Percentiles rank a stretch among this genome's conserved stretches.
phyloP scores from a whole-genome alignment of 2,888 invertebrate genomes.

The Cheilosia vernalis region DNA sequence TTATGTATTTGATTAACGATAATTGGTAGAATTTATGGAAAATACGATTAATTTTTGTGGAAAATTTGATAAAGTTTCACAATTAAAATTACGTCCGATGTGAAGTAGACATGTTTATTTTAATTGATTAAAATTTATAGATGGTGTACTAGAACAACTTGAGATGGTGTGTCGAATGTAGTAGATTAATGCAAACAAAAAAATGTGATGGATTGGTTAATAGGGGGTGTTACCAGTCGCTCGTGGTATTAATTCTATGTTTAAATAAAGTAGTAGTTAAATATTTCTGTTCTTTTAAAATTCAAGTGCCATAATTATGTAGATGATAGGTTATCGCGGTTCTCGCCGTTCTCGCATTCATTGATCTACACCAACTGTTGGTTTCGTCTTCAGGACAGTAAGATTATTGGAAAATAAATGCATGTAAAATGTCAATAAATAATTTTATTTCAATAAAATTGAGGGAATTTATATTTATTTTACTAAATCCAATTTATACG shows the following conservation, averaged over 20 bases:
- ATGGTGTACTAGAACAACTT: slow-evolving; percentile 47
- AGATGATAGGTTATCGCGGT: too few species aligned
- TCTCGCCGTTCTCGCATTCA: too few species aligned
- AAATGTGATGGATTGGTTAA: slow-evolving; percentile 47
- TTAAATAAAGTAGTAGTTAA: background rate
- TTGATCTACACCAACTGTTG: too few species aligned
- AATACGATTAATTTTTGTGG: slow-evolving; percentile 58
- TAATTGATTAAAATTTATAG: slow-evolving; percentile 76
- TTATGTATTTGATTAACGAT: slow-evolving; percentile 48
- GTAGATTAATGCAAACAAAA: slow-evolving; percentile 51
- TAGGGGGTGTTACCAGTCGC: slow-evolving; percentile 23
- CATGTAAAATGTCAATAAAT: too few species aligned
- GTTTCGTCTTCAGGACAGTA: too few species aligned
- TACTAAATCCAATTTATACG: too few species aligned
- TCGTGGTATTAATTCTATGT: slow-evolving; percentile 9
- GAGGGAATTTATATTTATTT: too few species aligned
- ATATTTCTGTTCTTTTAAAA: too few species aligned
- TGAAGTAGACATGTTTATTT: slow-evolving; percentile 77
- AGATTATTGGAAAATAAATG: too few species aligned
- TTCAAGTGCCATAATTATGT: too few species aligned
- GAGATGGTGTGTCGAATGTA: slow-evolving; percentile 46
- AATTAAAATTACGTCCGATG: slow-evolving; percentile 76
- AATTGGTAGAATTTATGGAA: slow-evolving; percentile 41
- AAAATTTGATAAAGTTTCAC: slow-evolving; percentile 77
- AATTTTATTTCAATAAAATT: too few species aligned